phyloP scores from a whole-genome alignment of 1,140 invertebrate species.

The Reticulitermes speratus region DNA sequence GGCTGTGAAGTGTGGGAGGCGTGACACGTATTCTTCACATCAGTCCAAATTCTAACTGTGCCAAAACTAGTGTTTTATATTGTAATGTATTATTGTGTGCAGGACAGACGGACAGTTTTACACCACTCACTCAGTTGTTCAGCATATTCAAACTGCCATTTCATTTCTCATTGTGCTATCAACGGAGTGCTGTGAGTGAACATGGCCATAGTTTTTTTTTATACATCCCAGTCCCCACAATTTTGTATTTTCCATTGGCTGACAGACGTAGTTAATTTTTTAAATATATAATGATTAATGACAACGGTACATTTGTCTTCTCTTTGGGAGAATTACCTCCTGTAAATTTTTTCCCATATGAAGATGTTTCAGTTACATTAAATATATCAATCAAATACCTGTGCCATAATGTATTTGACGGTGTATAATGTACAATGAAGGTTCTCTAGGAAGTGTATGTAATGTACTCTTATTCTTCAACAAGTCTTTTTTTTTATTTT shows the following conservation, averaged over 20 bases:
- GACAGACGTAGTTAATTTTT: neutral
- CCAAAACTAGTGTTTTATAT: neutral
- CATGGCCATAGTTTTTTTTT: slow-evolving; percentile 10
- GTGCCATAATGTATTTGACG: neutral
- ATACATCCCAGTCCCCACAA: neutral
- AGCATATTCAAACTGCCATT: neutral
- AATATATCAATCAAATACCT: neutral
- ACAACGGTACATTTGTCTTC: neutral
- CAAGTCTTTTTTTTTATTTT: neutral
- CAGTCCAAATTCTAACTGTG: neutral
- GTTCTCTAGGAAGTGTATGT: neutral
- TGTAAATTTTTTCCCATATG: neutral
- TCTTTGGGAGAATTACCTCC: neutral
- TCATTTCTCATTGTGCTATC: neutral
- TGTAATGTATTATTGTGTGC: neutral
- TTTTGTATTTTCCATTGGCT: neutral
- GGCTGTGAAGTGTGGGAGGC: neutral
- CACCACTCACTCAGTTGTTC: neutral
- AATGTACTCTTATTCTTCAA: neutral
- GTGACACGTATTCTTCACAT: neutral
- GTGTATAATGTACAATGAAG: neutral
- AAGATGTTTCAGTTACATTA: neutral
- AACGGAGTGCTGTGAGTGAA: neutral
- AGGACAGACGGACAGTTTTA: neutral
- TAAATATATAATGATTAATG: neutral